phyloP scores from a whole-genome alignment of 2,888 invertebrate species.

The Vannuccia rotundouncinata region DNA sequence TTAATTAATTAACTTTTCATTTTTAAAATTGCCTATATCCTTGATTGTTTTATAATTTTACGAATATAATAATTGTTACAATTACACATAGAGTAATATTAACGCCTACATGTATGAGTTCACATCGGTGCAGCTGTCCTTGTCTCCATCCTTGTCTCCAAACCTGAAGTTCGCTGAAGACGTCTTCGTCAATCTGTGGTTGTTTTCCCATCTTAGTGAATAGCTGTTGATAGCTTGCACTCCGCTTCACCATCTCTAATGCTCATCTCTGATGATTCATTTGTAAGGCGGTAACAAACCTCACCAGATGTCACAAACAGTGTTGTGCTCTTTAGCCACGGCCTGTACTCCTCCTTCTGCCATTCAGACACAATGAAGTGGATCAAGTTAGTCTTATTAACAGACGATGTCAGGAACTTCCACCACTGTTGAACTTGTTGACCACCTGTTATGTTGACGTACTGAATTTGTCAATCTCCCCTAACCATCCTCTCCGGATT shows the following conservation, averaged over 20 bases:
- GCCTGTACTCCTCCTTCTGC: conserved; percentile 6
- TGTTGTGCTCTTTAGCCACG: conserved; percentile 5
- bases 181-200: conserved; percentile 5
- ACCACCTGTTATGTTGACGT: conserved; percentile 17
- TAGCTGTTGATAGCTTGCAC: conserved; percentile 17
- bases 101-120: neutral
- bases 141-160: neutral
- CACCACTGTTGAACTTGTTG: neutral
- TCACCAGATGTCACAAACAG: conserved; percentile 4
- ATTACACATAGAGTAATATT: neutral
- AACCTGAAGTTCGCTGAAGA: conserved; percentile 1
- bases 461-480: neutral
- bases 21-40: no score
- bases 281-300: neutral
- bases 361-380: conserved; percentile 8
- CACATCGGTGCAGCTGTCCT: neutral
- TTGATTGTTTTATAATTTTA: no score
- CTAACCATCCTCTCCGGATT: neutral
- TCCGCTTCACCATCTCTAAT: conserved; percentile 15
- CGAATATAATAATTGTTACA: conserved; percentile 9
- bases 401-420: neutral
- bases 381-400: conserved; percentile 15
- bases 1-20: no score
- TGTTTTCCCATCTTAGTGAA: neutral
- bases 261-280: conserved; percentile 5